Percentiles rank a stretch among this genome's conserved stretches.
These are phyloP conservation scores for Acrocephalus arundinaceus DNA, from an alignment of 2,113 vertebrate genomes.

Conservation along the genomic window DNA sequence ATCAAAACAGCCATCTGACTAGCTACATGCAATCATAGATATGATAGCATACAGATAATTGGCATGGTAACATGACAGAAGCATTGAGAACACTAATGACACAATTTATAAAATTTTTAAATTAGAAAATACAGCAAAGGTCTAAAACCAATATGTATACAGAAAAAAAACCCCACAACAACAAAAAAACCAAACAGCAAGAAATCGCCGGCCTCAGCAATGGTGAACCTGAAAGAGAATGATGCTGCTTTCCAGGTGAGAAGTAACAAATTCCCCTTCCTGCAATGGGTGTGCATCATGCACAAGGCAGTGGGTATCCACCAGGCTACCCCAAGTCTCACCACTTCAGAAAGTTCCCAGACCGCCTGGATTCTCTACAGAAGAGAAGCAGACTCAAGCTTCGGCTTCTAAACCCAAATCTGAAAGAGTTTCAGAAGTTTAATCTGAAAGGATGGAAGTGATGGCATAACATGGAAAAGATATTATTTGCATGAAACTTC, in stretches of 20 bases:
- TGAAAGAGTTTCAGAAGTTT: neutral
- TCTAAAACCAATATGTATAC: neutral
- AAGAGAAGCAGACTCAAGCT: neutral
- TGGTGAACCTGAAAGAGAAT: neutral
- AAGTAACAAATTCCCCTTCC: neutral
- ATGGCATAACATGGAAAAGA: neutral
- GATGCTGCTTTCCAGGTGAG: neutral
- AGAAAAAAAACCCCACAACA: neutral
- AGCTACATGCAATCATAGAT: neutral
- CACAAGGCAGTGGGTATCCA: neutral
- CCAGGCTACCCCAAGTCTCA: neutral
- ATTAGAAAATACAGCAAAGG: neutral
- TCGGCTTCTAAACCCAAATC: neutral
- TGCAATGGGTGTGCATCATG: accelerated
- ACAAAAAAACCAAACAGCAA: neutral
- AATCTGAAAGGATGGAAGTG: neutral
- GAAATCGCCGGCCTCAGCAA: neutral
- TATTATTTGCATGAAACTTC: neutral
- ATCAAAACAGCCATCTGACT: neutral
- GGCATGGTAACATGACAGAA: neutral
- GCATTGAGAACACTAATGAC: neutral
- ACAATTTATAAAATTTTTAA: neutral
- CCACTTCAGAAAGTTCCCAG: neutral
- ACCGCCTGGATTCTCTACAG: accelerated
- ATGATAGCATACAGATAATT: neutral